Evolutionary conservation across 2,797 vertebrate species (phyloP).

Genomic region (Dipus sagitta): DNA sequence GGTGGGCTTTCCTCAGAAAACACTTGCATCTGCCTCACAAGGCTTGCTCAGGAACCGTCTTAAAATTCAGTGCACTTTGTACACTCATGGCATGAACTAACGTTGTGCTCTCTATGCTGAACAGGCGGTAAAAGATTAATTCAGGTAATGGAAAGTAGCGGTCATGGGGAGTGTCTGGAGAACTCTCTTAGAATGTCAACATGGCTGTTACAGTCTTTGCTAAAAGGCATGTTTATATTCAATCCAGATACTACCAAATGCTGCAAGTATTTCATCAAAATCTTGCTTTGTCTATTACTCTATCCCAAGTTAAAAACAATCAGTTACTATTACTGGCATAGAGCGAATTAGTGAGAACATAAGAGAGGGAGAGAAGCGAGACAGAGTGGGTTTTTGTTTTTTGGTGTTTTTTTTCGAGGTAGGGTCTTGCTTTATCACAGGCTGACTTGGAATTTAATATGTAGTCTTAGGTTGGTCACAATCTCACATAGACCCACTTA

Average conservation of each 20-base stretch:
- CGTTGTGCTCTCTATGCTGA: background rate
- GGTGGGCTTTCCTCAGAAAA: constrained; percentile 54
- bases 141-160: background rate
- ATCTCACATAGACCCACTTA: too few species aligned
- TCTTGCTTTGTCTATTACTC: constrained; percentile 20
- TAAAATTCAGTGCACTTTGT: background rate
- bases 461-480: too few species aligned
- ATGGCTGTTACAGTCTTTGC: constrained; percentile 55
- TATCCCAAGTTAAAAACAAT: constrained; percentile 39
- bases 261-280: background rate
- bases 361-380: background rate
- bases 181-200: constrained; percentile 38
- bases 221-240: background rate
- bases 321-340: background rate
- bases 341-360: constrained; percentile 1
- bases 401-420: too few species aligned
- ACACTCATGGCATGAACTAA: background rate
- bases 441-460: too few species aligned
- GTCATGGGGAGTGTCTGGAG: constrained; percentile 5
- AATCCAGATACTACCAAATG: background rate
- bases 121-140: constrained; percentile 29
- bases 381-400: too few species aligned
- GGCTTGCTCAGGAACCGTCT: constrained; percentile 4
- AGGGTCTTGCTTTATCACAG: too few species aligned
- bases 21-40: constrained; percentile 16